Base-by-base conservation (phyloP, 2,888 invertebrate genomes). In the Leptarthrus brevirostris region DNA sequence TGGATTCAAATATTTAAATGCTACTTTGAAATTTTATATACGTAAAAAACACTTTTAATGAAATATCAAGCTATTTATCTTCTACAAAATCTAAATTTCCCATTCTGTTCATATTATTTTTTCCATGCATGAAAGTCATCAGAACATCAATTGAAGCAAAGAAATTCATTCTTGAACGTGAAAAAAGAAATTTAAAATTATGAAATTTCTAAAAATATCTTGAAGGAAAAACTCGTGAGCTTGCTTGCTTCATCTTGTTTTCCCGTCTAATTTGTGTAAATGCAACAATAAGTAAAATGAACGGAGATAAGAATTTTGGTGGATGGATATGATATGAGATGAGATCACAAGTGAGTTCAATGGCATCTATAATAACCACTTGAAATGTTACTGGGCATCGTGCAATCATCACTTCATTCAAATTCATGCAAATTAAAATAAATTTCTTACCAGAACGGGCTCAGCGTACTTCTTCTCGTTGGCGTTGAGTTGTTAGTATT, bases 381-480 rank as follows among this genome's bases (percentile, higher is more conserved):
- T 18, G 34, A 36, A 58, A 26, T n/a, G 58, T 58, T 58, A 20
- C 36, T 58, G 24, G 18, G 3, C 12, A 2, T 26, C 47, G 54
- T 54, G 36, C 69, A 69, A 40, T 64, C 54, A 56, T 47, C 56
- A 69, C 22, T 66, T 74, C 30, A 44, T 34, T 36, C 30, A 40
- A 12, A 49, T 56, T 64, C 64, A 49, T 49, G 40, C 58, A 64
- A 47, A 64, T 64, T 64, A 52, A 16, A 20, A 52, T 30, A 30
- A 30, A 52, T 56, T 61, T 56, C 85, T 84, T 83, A 84, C 84
- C 85, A 82, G 79, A 82, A 81, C 70, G 82, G 79, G 78, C 79
- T 79, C 74, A 82, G 76, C 54, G 85, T 82, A 74, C 79, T 80
- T 2, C 84, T 80, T 79, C 82, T 82, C 61, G 80, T 79, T 22